phyloP scores from a whole-genome alignment of 2,113 vertebrate species.

The Phalacrocorax pelagicus region DNA sequence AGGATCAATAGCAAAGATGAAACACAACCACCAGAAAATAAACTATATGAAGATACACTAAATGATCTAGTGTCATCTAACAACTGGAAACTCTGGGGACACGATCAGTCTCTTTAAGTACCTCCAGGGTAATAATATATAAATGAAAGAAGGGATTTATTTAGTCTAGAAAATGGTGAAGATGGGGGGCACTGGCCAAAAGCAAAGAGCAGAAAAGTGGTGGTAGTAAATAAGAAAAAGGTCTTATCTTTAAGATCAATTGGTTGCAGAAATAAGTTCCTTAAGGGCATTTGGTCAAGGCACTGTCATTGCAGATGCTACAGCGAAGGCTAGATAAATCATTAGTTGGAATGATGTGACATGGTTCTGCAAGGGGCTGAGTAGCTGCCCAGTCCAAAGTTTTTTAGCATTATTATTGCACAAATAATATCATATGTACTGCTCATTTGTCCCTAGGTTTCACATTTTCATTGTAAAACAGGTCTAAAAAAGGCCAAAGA shows the following conservation, averaged over 20 bases:
- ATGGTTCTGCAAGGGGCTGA: background rate
- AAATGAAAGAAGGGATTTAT: slow-evolving; percentile 57
- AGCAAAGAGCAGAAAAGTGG: slow-evolving; percentile 38
- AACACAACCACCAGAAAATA: background rate
- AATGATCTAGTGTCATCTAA: slow-evolving; percentile 8
- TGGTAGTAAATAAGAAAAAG: slow-evolving; percentile 56
- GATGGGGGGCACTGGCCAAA: slow-evolving; percentile 18
- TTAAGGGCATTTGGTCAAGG: background rate
- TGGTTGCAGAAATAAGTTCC: slow-evolving; percentile 6
- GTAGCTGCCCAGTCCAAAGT: background rate
- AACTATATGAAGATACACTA: background rate
- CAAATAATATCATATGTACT: background rate
- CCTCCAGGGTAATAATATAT: slow-evolving; percentile 39
- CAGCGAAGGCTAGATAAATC: background rate
- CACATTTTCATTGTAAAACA: background rate
- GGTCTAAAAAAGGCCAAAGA: background rate
- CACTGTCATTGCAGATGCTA: background rate
- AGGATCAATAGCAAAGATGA: background rate
- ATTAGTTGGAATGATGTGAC: background rate
- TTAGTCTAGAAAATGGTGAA: slow-evolving; percentile 36
- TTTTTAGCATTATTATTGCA: background rate
- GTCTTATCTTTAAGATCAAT: slow-evolving; percentile 54
- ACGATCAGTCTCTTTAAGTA: slow-evolving; percentile 43
- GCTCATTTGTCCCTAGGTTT: background rate
- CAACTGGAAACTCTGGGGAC: background rate